phyloP scores from a whole-genome alignment of 2,888 invertebrate species.

The Nematopogon swammerdamellus region DNA sequence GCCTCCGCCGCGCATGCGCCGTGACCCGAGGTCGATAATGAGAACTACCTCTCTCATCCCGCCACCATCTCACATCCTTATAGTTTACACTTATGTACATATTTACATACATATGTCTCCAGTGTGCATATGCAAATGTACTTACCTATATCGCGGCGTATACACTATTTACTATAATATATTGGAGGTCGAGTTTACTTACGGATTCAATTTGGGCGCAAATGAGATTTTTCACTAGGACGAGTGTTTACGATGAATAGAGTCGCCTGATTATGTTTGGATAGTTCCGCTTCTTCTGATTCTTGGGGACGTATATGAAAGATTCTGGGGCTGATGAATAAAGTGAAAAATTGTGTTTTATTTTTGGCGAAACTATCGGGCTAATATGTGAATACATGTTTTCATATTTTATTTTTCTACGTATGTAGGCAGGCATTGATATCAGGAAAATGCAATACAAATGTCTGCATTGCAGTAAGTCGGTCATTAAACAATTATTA shows the following conservation, averaged over 20 bases:
- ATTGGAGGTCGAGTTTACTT: not conserved
- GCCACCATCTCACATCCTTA: constrained; percentile 50
- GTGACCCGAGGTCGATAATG: constrained; percentile 59
- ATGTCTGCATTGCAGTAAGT: too few species aligned
- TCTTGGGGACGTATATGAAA: too few species aligned
- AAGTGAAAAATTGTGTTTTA: too few species aligned
- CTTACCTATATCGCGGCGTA: too few species aligned
- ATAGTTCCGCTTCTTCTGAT: too few species aligned
- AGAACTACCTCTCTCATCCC: constrained; percentile 47
- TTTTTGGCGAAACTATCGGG: too few species aligned
- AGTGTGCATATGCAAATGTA: constrained; percentile 46
- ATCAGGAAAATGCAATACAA: too few species aligned
- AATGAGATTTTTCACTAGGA: not conserved
- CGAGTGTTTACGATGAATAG: not conserved
- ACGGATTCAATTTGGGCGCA: not conserved
- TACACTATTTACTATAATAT: not conserved
- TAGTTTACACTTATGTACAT: constrained; percentile 52
- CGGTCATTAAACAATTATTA: too few species aligned
- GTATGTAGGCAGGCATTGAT: too few species aligned
- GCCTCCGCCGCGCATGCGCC: constrained; percentile 43
- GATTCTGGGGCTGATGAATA: too few species aligned
- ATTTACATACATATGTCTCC: constrained; percentile 47
- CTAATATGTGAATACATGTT: too few species aligned
- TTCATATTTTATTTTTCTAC: too few species aligned
- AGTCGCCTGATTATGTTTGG: not conserved